Conservation (phyloP, 2,113 vertebrate genomes). For the Raja brachyura region DNA sequence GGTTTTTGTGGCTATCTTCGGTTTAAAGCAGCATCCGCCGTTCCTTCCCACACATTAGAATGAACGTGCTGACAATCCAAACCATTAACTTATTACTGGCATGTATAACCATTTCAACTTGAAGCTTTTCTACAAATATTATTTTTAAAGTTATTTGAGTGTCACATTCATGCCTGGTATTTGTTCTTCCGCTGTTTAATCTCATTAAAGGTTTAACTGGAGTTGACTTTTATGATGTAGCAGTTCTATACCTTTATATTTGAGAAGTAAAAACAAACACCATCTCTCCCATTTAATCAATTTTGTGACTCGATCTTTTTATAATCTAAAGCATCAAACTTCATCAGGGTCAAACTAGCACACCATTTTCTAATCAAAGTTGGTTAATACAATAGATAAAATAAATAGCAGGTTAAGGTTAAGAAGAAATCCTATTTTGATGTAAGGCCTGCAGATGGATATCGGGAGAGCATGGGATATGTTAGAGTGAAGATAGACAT, state of each 20-base stretch:
- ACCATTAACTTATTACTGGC: background rate
- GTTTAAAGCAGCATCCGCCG: too few species aligned
- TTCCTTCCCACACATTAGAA: background rate
- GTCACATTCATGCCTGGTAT: background rate
- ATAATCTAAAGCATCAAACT: background rate
- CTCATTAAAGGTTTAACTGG: background rate
- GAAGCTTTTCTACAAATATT: background rate
- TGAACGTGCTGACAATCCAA: background rate
- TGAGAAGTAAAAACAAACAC: background rate
- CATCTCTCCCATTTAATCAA: background rate
- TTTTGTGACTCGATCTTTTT: background rate
- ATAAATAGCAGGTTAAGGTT: background rate
- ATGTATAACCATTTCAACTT: background rate
- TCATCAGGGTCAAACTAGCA: background rate
- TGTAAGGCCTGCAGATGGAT: background rate
- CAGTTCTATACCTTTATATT: background rate
- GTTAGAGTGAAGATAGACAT: too few species aligned
- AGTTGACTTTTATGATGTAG: background rate
- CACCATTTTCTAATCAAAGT: background rate
- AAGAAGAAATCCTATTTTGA: background rate
- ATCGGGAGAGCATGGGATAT: background rate
- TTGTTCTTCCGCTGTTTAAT: background rate
- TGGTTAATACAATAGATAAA: background rate
- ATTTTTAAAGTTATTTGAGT: background rate
- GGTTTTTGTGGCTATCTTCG: too few species aligned